Base-by-base conservation (phyloP, 1,140 invertebrate genomes). In the Leptoteleia sp. region DNA sequence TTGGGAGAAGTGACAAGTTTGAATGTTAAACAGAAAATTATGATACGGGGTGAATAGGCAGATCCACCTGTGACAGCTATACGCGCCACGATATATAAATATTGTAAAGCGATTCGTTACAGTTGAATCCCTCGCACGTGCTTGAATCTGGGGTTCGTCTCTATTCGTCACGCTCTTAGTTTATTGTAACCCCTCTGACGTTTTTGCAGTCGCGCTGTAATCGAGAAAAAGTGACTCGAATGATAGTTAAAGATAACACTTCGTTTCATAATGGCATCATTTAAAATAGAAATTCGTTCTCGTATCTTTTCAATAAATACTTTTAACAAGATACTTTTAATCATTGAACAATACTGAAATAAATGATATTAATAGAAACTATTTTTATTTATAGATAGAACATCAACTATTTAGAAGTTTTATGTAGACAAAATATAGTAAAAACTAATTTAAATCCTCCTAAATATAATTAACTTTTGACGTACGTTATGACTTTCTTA, bases 21-120 rank as follows among this genome's bases (percentile, higher is more conserved):
- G 81, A 70, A 77, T 79, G 64, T 80, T 82, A 80, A 85, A 82
- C 80, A 81, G 73, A 81, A 80, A 77, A 73, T 84, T 85, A 84
- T 85, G 83, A 87, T 86, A 84, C 83, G 64, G 55, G 79, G 84
- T 82, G 76, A 77, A 79, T 67, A 76, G 57, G 72, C 79, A 79
- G 31, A 83, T 81, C 78, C 81, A 87, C 85, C 85, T 86, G 84
- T 81, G 77, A 72, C 25, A 9, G 29, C 38, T 70, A 13, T 16
- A 15, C 45, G 22, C 27, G 43, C 16, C 37, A 73, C 78, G 80
- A 84, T 82, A 81, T 85, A 83, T 80, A 78, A 71, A 85, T 86
- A 82, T 83, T 84, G 80, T 82, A 83, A 85, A 81, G 80, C 81
- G 81, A 80, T 83, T 86, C 80, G 81, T 84, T 87, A 82, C 81